These are phyloP conservation scores for Tyria jacobaeae DNA, from an alignment of 2,888 invertebrate species.

Conservation along the genomic window DNA sequence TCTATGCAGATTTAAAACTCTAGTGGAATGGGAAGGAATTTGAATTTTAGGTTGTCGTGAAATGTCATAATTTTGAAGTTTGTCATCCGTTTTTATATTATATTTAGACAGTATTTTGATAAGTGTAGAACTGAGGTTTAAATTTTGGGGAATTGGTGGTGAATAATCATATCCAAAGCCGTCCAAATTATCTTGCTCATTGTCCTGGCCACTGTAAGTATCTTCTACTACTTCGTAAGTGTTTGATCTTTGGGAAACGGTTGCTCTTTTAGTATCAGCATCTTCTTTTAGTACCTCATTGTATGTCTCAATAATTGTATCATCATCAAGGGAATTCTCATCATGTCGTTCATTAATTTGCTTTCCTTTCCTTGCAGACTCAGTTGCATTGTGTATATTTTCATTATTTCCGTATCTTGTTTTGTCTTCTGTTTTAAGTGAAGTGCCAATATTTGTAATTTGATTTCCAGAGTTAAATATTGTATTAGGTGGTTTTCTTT, in stretches of 20 bases:
- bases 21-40: conserved; percentile 37
- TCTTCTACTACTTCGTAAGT: conserved; percentile 63
- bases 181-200: conserved; percentile 21
- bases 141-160: conserved; percentile 25
- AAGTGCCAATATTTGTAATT: not conserved
- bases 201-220: conserved; percentile 18
- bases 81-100: conserved; percentile 65
- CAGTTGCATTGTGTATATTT: not conserved
- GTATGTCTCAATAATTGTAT: not conserved
- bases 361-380: conserved; percentile 31
- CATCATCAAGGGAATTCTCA: not conserved
- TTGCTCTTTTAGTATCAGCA: not conserved
- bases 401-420: not conserved
- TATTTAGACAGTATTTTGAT: conserved; percentile 67
- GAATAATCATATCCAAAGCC: conserved; percentile 43
- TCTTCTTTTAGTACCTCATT: not conserved
- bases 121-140: conserved; percentile 52
- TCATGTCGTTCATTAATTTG: not conserved
- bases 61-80: conserved; percentile 67
- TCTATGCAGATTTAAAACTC: conserved; percentile 54
- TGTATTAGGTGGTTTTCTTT: not conserved
- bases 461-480: not conserved
- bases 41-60: conserved; percentile 54
- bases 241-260: conserved; percentile 14
- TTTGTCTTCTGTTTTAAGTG: not conserved